Evolutionary conservation across 2,797 vertebrate species (phyloP), one percentile per base, ranked within the genome.

Genomic region (Argentina silus): DNA sequence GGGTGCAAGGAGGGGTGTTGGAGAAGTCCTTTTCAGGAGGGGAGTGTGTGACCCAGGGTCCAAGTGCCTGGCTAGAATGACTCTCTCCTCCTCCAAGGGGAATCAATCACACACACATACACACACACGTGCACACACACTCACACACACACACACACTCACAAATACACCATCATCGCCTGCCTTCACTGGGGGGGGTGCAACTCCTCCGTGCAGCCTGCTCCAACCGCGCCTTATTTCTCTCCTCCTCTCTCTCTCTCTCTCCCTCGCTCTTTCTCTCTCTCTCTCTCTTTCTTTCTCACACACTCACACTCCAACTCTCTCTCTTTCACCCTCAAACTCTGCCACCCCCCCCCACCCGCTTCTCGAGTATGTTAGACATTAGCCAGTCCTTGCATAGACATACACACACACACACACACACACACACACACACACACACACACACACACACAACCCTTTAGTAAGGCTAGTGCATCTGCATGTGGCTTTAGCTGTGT

Each of bases 171-270:
- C 77, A 79, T 78, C 75, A 81, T 81, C 19, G 66, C 72, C 69
- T 14, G 27, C 59, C 11, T 61, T 23, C 7, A 23, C 15, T 83
- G 73, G 50, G 15, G 68, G 62, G 76, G 74, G 63, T 43, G 43
- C 74, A 68, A 75, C 73, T 80, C 81, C 77, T 81, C 69, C 7
- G 6, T 83, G 79, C 76, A 65, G 67, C 36, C 83, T 83, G 75
- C 80, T 92, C 83, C 85, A 82, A 90, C 85, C 50, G 57, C 75
- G 76, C 83, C 86, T 87, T 85, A 86, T 87, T 85, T 90, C 81
- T 81, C 72, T 64, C 45, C 17, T 77, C 80, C 76, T 81, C 78
- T 9, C 76, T 80, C 43, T 3, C 72, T 76, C 60, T 11, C 72
- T 57, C 55, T 10, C 56, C 17, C 63, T 70, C 42, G 6, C 44